Base-by-base conservation (phyloP, 2,888 invertebrate species). In the Brenthis ino region DNA sequence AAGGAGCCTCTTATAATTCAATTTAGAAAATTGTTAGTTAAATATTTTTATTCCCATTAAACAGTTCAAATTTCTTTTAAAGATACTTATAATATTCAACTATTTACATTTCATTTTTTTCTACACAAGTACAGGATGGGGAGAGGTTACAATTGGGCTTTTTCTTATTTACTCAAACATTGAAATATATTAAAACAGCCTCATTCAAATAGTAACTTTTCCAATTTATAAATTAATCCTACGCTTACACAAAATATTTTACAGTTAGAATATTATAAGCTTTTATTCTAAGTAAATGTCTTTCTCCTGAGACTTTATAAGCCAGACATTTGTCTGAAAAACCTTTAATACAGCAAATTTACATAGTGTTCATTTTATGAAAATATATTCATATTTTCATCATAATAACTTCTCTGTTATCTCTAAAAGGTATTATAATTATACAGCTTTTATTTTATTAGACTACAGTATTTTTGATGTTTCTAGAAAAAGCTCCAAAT, bases 341-440 rank as follows among this genome's bases (percentile, higher is more conserved):
- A 53, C 24, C 58, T 58, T 58, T 24, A 58, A 20, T 58, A 58
- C 14, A 20, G 14, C 8, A 20, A 63, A 63, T 63, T 63, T 63
- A 63, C 63, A 63, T 63, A 63, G 37, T 16, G 53, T 43, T 63
- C 53, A 53, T 63, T 63, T 61, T 61, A 63, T 53, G 53, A 63
- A 63, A 37, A 53, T 63, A 37, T 53, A 63, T 63, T 63, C 37
- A 63, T 43, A 53, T 63, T 61, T 61, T 61, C 61, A 24, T 63
- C 63, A 20, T 63, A 63, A 53, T 63, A 60, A 28, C 48, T 48
- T 60, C 50, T 24, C 16, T 53, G 13, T 63, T 51, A 12, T 53
- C 37, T 53, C 20, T 51, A 37, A 61, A 61, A 61, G 6, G n/a
- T 51, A 51, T 50, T 61, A 61, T 28, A 60, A 50, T 50, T 51